Evolutionary conservation across 2,888 invertebrate species (phyloP), one percentile per base, ranked within the genome.

Genomic region (Chelonus formosanus): DNA sequence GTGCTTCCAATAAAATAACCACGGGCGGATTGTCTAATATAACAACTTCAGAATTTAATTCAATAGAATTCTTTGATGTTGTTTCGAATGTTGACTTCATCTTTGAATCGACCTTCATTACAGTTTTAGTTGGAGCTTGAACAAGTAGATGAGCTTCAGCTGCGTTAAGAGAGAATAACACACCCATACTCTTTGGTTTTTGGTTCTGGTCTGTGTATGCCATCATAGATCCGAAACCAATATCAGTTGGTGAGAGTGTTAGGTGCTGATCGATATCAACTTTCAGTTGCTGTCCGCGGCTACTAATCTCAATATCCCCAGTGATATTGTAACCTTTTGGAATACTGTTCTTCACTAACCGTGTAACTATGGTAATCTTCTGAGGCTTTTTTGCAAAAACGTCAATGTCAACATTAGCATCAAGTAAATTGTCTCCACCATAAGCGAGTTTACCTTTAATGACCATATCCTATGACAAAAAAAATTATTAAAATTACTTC

Each of bases 311-410:
- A 32, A 87, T 59, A 1, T 71, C 72, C 0, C 82, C 74, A 8
- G 85, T 85, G 1, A 86, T 40, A 63, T 87, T 86, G 61, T 82
- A 84, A 0, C 86, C 86, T 4, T 82, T 76, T 0, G 76, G 71
- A 45, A 76, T 62, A 5, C 57, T 50, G 53, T 52, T 73, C 32
- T 67, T 80, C 56, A 63, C 67, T 0, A 84, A 40, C 61, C 85
- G 85, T 8, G 79, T 83, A 3, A 73, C 73, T 5, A 85, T 68
- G 3, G 84, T 78, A 52, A 91, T 84, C 78, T 89, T 89, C 69
- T 90, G 89, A 6, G 86, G 84, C 4, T 88, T 85, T 69, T 87
- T 86, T 4, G 86, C 86, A 76, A 91, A 90, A 3, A 91, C 78
- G 73, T 91, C 91, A 2, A 90, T 77, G 20, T 87, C 84, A 4